A percentile compares a stretch with the other conserved stretches of the same genome.
These are phyloP conservation scores for Drosophila kikkawai DNA, from an alignment of 1,140 invertebrate genomes.

Conservation along the genomic window DNA sequence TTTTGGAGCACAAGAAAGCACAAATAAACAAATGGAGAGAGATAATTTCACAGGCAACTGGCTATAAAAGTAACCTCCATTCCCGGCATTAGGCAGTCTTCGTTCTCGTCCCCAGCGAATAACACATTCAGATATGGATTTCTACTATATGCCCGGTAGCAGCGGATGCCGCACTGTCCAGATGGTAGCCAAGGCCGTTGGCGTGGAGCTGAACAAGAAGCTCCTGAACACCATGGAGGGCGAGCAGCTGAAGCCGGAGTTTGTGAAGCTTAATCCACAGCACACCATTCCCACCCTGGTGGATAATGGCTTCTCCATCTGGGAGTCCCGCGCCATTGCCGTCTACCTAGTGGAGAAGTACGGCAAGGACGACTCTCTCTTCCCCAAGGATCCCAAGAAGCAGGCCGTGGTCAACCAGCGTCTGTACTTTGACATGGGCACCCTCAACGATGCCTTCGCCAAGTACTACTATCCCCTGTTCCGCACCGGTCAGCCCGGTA, in stretches of 20 bases:
- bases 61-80: conserved; percentile 11
- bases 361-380: conserved; percentile 85
- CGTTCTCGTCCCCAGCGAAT: conserved; percentile 3
- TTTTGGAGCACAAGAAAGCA: neutral
- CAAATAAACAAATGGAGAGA: conserved; percentile 14
- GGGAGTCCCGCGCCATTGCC: conserved; percentile 72
- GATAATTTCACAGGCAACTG: conserved; percentile 5
- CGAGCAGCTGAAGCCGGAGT: conserved; percentile 89
- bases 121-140: conserved; percentile 38
- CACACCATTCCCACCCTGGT: conserved; percentile 74
- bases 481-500: conserved; percentile 13
- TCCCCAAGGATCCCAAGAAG: conserved; percentile 86
- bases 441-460: conserved; percentile 79
- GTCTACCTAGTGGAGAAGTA: conserved; percentile 70
- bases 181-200: conserved; percentile 85
- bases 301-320: conserved; percentile 58
- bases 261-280: conserved; percentile 74
- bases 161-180: conserved; percentile 84
- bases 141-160: conserved; percentile 47
- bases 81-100: conserved; percentile 2
- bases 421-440: conserved; percentile 87
- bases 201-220: conserved; percentile 82
- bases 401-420: conserved; percentile 86
- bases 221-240: conserved; percentile 87
- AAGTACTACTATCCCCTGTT: conserved; percentile 53